phyloP scores from a whole-genome alignment of 2,797 vertebrate genomes.

The Prionace glauca region DNA sequence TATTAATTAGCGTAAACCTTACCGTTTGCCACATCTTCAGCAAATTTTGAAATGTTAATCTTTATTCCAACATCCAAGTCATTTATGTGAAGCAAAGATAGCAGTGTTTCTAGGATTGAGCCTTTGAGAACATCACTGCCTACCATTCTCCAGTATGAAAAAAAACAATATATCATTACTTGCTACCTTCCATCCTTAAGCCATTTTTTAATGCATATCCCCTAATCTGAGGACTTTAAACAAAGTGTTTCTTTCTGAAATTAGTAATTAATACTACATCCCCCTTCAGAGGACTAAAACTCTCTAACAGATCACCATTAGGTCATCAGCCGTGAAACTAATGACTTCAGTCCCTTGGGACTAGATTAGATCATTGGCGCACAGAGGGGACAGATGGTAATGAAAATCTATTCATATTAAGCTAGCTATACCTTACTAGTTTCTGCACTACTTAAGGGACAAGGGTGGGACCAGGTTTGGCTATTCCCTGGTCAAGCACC shows the following conservation, averaged over 20 bases:
- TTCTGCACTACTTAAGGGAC: background rate
- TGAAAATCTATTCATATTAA: background rate
- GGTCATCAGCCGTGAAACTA: background rate
- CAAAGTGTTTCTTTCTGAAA: background rate
- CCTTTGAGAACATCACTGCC: too few species aligned
- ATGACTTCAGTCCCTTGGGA: background rate
- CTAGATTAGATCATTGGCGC: background rate
- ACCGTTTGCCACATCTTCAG: too few species aligned
- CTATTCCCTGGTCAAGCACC: background rate
- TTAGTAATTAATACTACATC: background rate
- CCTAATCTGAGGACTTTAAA: background rate
- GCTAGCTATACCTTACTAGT: background rate
- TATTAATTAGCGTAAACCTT: too few species aligned
- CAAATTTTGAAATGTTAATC: too few species aligned
- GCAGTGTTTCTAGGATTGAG: too few species aligned
- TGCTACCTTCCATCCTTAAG: too few species aligned
- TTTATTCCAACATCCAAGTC: too few species aligned
- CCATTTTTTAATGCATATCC: background rate
- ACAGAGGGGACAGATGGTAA: background rate
- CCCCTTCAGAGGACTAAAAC: background rate
- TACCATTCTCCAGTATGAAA: too few species aligned
- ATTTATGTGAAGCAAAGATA: too few species aligned
- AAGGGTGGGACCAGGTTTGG: background rate
- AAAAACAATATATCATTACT: too few species aligned
- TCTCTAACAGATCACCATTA: background rate